A percentile compares a stretch with the other conserved stretches of the same genome.
Evolutionary conservation across 2,888 invertebrate species (phyloP).

Genomic region (Amblyjoppa fuscipennis): DNA sequence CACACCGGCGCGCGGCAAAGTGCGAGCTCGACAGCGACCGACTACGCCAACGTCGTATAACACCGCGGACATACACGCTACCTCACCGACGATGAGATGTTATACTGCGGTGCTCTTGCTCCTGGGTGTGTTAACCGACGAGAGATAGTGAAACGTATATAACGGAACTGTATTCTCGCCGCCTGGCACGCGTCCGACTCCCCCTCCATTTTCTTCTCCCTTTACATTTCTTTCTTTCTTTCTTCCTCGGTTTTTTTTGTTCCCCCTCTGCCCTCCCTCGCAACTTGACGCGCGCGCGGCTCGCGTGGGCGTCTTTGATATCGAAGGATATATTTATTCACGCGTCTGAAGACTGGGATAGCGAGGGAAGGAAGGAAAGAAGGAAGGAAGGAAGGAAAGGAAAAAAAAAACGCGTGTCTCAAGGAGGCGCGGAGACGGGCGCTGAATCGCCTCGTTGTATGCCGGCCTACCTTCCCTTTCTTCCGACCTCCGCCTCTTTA

Average conservation of each 20-base stretch:
- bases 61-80: conserved; percentile 29
- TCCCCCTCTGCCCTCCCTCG: conserved; percentile 26
- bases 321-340: conserved; percentile 69
- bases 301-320: conserved; percentile 70
- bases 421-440: conserved; percentile 60
- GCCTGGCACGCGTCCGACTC: conserved; percentile 59
- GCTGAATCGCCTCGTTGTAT: conserved; percentile 79
- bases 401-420: conserved; percentile 40
- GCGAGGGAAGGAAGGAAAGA: conserved; percentile 50
- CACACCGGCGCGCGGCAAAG: background rate
- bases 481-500: conserved; percentile 45
- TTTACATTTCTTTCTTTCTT: conserved; percentile 49
- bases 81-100: conserved; percentile 29
- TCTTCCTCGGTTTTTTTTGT: conserved; percentile 19
- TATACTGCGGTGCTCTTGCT: conserved; percentile 45
- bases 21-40: conserved; percentile 13
- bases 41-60: conserved; percentile 38
- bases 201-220: conserved; percentile 29
- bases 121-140: conserved; percentile 17
- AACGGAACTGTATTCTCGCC: conserved; percentile 49
- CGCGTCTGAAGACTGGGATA: conserved; percentile 48
- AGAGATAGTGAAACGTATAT: conserved; percentile 60
- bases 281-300: conserved; percentile 61
- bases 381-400: conserved; percentile 47
- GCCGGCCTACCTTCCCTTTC: conserved; percentile 10